A percentile compares a stretch with the other conserved stretches of the same genome.
phyloP scores from a whole-genome alignment of 2,888 invertebrate species.

The Plagiodera versicolora region DNA sequence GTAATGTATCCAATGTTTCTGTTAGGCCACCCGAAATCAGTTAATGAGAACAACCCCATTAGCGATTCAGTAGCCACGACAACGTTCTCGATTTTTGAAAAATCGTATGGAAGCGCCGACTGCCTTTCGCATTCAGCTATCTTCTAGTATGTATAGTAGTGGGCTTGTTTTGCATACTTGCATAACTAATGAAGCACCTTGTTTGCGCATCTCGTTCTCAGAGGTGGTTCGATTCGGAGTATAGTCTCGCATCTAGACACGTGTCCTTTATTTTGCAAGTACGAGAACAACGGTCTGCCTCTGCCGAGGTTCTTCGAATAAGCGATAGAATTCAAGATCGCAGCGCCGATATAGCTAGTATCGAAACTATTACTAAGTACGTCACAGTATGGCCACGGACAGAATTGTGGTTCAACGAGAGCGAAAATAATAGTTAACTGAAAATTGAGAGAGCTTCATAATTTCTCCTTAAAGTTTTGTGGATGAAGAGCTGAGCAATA shows the following conservation, averaged over 20 bases:
- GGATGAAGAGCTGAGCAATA: no score
- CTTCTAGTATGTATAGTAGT: constrained; percentile 23
- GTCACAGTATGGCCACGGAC: no score
- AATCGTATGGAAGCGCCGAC: constrained; percentile 17
- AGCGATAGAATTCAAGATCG: no score
- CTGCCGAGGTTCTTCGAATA: no score
- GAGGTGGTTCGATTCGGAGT: constrained; percentile 12
- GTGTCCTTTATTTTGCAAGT: background rate
- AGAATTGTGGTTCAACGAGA: no score
- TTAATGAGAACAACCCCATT: background rate
- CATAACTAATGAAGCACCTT: constrained; percentile 44
- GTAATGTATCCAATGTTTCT: background rate
- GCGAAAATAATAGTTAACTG: no score
- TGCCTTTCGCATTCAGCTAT: constrained; percentile 17
- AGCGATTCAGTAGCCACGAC: background rate
- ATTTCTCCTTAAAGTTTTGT: no score
- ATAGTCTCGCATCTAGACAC: background rate
- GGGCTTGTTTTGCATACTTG: constrained; percentile 44
- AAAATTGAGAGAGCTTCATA: no score
- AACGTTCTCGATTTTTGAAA: background rate
- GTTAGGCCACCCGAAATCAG: background rate
- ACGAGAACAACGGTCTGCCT: no score
- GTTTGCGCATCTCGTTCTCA: constrained; percentile 38
- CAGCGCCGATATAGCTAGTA: no score
- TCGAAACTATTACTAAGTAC: no score